Evolutionary conservation across 35 echinoderm and acorn worm species (phyloP).

Genomic region (Lytechinus pictus): DNA sequence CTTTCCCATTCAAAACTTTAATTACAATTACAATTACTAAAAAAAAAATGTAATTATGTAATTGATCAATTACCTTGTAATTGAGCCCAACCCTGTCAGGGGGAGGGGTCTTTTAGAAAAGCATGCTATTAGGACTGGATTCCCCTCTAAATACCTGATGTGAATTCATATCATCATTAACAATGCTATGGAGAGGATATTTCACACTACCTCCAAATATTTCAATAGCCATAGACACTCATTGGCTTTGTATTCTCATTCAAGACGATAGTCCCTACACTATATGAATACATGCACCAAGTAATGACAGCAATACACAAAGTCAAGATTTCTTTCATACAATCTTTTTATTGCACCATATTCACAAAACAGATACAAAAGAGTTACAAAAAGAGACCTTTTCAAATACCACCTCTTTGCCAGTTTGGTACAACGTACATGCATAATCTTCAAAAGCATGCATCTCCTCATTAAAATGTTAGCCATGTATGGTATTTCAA

Average conservation of each 20-base stretch:
- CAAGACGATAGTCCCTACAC: neutral
- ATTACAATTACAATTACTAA: too few species aligned
- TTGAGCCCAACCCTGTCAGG: too few species aligned
- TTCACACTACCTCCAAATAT: too few species aligned
- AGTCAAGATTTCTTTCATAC: neutral
- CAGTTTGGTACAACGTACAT: neutral
- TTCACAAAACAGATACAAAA: constrained; percentile 12
- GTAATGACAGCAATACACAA: neutral
- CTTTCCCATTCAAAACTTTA: too few species aligned
- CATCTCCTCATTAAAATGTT: neutral
- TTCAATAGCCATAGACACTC: too few species aligned
- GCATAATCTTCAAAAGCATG: neutral
- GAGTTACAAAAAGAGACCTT: neutral
- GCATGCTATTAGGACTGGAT: too few species aligned
- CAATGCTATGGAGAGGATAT: too few species aligned
- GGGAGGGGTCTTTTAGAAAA: too few species aligned
- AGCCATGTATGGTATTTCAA: neutral
- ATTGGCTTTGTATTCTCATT: neutral
- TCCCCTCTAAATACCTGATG: too few species aligned
- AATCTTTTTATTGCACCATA: neutral
- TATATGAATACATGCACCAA: neutral
- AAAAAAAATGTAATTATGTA: too few species aligned
- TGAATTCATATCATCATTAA: too few species aligned
- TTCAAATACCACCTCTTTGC: neutral
- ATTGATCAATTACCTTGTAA: too few species aligned